Base-by-base conservation (phyloP, 2,888 invertebrate species). In the Napeogenes inachia region DNA sequence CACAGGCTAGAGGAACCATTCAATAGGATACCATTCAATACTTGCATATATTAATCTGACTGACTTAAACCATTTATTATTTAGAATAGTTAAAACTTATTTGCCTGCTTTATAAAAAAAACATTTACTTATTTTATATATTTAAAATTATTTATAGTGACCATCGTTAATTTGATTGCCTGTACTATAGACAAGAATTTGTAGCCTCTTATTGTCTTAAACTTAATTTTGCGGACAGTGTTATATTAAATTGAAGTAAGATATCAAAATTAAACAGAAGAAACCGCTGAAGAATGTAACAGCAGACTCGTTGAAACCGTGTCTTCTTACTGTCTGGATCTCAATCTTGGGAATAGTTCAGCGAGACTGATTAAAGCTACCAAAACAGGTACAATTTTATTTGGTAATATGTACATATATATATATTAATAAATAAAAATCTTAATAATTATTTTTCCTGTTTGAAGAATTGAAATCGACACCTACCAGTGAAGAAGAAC, bases 221-320 rank as follows among this genome's bases (percentile, higher is more conserved):
- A 38, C 4, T 38, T 10, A 42, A 42, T 35, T 35, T 35, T 35
- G 6, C 6, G 35, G 6, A 35, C 6, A 6, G 6, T 42, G 8
- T 10, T 10, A 10, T 42, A 10, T 12, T 42, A 42, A 13, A 21
- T 21, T 13, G 21, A 50, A 50, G 8, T 50, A 4, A 8, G 13
- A 50, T 8, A 10, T 4, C 10, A 21, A 21, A 21, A 13, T 13
- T 21, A 6, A 50, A 6, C 30, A 30, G 50, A 30, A 30, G 50
- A 50, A 61, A 13, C 69, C 78, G 81, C 76, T 33, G 84, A 84
- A 65, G 84, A 83, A 46, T 71, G 75, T 45, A 71, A 70, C 5
- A 63, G 82, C 54, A 70, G 84, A 53, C 64, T 84, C 75, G 92
- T 71, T 75, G 93, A 83, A 92, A 96, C 90, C 92, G 87, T 85